Base-by-base conservation (phyloP, 1,140 invertebrate species). In the Cylas formicarius region DNA sequence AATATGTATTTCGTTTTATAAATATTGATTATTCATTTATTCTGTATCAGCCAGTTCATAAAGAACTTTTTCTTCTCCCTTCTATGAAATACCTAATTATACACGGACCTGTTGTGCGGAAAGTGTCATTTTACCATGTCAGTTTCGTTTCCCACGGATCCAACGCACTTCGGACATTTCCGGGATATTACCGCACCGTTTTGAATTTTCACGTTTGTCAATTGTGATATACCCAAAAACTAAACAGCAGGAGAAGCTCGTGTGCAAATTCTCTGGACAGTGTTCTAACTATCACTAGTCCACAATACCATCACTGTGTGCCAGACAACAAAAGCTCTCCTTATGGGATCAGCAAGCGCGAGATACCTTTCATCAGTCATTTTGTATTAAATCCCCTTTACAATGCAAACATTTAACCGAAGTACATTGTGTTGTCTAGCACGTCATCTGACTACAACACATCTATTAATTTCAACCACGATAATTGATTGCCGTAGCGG, bases 401-500 rank as follows among this genome's bases (percentile, higher is more conserved):
- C 24, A 32, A 42, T 33, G 24, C 28, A 21, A 22, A 42, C 40
- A 24, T 42, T 42, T 42, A 42, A 32, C 40, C 32, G 40, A 33
- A 42, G 40, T 42, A 42, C 40, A 42, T 42, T 42, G 40, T 42
- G 28, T 32, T 42, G 40, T 42, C 40, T 16, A 32, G 26, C 23
- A 42, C 18, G 40, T 42, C 40, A 21, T 42, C 29, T 14, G 14
- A 13, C 29, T 33, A 33, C 40, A 42, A 42, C 7, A 16, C 11
- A 42, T 42, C 40, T 42, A 42, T 42, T 42, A 42, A 42, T 42
- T 42, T 20, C 29, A 7, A 33, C 26, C 23, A 22, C 18, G 18
- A 32, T 42, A 42, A 42, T 42, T 42, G 40, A 42, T 42, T 42
- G n/a, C n/a, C n/a, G n/a, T n/a, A n/a, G n/a, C n/a, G n/a, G n/a